Evolutionary conservation across 2,797 vertebrate genomes (phyloP).

Genomic region (Pelobates cultripes): DNA sequence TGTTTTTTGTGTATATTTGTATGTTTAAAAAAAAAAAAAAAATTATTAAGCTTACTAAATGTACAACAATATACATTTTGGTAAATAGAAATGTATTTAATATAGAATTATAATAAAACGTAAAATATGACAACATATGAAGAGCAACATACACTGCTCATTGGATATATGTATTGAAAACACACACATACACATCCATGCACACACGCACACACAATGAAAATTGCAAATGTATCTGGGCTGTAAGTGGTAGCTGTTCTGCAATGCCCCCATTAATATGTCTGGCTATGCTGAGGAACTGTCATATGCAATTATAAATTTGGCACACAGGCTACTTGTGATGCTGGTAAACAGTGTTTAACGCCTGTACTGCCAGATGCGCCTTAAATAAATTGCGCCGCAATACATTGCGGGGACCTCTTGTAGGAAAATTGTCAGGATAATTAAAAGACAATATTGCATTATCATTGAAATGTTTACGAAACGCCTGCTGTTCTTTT

Average conservation of each 20-base stretch:
- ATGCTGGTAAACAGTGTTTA: constrained; percentile 55
- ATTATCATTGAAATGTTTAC: constrained; percentile 40
- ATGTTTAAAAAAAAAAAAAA: too few relatives aligned
- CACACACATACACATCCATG: neutral
- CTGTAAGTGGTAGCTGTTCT: constrained; percentile 63
- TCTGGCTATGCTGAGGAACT: constrained; percentile 56
- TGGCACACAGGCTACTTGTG: constrained; percentile 43
- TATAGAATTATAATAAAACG: too few relatives aligned
- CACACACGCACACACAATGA: constrained; percentile 21
- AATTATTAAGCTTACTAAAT: too few relatives aligned
- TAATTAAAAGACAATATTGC: constrained; percentile 49
- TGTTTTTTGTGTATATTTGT: too few relatives aligned
- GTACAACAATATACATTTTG: too few relatives aligned
- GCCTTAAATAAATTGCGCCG: constrained; percentile 47
- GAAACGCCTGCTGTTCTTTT: constrained; percentile 33
- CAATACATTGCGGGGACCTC: constrained; percentile 33
- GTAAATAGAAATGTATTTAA: too few relatives aligned
- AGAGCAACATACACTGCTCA: too few relatives aligned
- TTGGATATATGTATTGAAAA: too few relatives aligned
- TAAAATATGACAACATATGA: too few relatives aligned
- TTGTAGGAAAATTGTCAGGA: constrained; percentile 33
- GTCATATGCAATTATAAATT: constrained; percentile 56
- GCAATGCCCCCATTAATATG: constrained; percentile 69
- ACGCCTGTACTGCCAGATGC: constrained; percentile 52
- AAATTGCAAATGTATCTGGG: constrained; percentile 34